phyloP scores from a whole-genome alignment of 2,113 vertebrate species.

The Grantiella picta region DNA sequence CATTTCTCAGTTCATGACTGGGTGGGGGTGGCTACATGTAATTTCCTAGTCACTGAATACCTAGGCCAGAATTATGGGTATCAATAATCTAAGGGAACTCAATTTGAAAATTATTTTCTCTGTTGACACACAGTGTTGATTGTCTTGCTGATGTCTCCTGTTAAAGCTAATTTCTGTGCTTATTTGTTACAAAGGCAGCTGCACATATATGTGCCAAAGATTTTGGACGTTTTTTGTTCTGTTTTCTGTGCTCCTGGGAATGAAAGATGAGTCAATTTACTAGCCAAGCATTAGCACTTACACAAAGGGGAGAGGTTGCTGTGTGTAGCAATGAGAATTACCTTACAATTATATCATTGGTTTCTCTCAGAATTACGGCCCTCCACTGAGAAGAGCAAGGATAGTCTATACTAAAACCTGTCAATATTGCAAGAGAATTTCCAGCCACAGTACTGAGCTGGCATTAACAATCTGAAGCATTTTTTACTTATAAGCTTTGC shows the following conservation, averaged over 20 bases:
- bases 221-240: background rate
- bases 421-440: background rate
- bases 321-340: background rate
- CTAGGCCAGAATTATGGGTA: background rate
- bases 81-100: background rate
- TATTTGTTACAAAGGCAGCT: background rate
- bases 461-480: background rate
- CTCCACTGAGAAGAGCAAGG: background rate
- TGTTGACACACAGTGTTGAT: background rate
- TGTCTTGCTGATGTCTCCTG: background rate
- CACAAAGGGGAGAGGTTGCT: background rate
- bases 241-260: background rate
- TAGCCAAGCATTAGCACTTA: background rate
- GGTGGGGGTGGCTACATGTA: background rate
- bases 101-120: background rate
- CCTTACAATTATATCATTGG: background rate
- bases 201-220: background rate
- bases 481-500: background rate
- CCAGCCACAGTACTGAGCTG: background rate
- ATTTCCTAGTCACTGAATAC: background rate
- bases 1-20: background rate
- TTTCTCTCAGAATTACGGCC: background rate
- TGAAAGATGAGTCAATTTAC: conserved; percentile 24
- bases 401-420: background rate
- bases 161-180: background rate